These are phyloP conservation scores for Syrrhaptes paradoxus DNA, from an alignment of 2,113 vertebrate species.

Conservation along the genomic window DNA sequence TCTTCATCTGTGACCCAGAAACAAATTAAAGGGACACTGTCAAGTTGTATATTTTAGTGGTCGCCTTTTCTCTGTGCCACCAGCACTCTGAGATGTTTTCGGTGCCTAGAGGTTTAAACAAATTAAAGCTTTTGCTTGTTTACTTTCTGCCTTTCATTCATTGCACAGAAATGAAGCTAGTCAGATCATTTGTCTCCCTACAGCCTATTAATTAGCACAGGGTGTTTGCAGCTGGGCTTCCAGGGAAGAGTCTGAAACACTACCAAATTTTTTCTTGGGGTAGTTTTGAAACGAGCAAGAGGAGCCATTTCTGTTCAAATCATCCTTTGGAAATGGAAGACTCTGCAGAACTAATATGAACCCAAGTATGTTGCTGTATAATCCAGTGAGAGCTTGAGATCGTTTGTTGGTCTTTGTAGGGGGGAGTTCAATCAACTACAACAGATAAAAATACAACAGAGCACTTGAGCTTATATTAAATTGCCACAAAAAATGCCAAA, in stretches of 20 bases:
- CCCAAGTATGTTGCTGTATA: neutral
- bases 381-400: neutral
- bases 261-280: neutral
- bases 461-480: neutral
- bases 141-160: neutral
- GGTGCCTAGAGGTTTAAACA: slow-evolving; percentile 13
- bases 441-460: neutral
- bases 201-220: neutral
- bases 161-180: neutral
- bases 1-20: slow-evolving; percentile 47
- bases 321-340: neutral
- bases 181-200: neutral
- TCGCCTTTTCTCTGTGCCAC: neutral
- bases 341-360: neutral
- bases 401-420: neutral
- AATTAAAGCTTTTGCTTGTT: slow-evolving; percentile 35
- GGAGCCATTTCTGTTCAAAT: neutral
- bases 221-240: neutral
- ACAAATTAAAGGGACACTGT: slow-evolving; percentile 26
- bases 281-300: neutral
- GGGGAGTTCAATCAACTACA: neutral
- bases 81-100: neutral
- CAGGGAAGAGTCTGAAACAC: neutral
- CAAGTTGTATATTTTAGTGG: slow-evolving; percentile 39
- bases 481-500: neutral